phyloP scores from a whole-genome alignment of 2,113 vertebrate species.

The Python bivittatus region DNA sequence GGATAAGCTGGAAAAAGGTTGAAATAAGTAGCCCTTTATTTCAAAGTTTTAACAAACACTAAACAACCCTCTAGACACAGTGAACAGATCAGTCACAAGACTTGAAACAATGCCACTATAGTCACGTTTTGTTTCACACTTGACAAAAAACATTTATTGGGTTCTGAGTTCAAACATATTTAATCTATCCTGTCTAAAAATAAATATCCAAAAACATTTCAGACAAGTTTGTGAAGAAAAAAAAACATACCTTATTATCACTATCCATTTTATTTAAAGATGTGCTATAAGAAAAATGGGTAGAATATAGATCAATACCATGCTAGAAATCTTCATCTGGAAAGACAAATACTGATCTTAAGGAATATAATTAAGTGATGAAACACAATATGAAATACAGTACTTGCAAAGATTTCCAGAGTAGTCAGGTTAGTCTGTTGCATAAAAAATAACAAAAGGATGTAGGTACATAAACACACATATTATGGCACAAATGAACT shows the following conservation, averaged over 20 bases:
- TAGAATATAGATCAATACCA: neutral
- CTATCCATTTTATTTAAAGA: constrained; percentile 58
- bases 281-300: constrained; percentile 60
- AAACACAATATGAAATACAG: neutral
- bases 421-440: neutral
- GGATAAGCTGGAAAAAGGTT: too few relatives aligned
- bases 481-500: neutral
- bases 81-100: neutral
- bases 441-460: neutral
- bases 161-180: neutral
- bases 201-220: neutral
- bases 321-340: neutral
- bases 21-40: neutral
- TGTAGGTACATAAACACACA: neutral
- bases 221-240: constrained; percentile 22
- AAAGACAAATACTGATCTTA: neutral
- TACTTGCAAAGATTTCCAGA: neutral
- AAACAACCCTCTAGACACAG: neutral
- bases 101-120: neutral
- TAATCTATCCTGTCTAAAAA: neutral
- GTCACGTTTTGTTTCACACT: neutral
- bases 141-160: neutral
- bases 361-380: neutral
- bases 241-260: constrained; percentile 69
- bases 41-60: neutral